Percentiles rank a stretch among this genome's conserved stretches.
phyloP scores from a whole-genome alignment of 2,888 invertebrate species.

The Clivina fossor region DNA sequence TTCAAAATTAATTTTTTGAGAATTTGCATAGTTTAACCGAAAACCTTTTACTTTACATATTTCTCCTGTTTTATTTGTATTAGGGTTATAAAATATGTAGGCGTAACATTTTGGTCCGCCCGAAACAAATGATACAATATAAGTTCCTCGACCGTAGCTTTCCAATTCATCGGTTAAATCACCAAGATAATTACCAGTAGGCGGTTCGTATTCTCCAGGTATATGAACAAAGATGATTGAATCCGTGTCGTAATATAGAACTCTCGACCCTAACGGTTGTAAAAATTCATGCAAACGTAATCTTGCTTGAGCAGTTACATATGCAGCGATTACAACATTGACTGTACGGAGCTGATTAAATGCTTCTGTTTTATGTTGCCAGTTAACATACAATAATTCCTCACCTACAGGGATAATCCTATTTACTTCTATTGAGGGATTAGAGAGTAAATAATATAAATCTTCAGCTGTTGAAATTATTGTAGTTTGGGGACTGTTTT shows the following conservation, averaged over 20 bases:
- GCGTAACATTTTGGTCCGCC: conserved; percentile 47
- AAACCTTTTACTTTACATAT: conserved; percentile 43
- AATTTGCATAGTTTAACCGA: conserved; percentile 36
- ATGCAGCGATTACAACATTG: conserved; percentile 46
- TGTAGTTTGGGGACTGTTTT: conserved; percentile 10
- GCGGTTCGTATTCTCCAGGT: conserved; percentile 36
- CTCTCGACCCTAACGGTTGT: conserved; percentile 41
- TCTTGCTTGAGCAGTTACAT: conserved; percentile 46
- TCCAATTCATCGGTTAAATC: conserved; percentile 47
- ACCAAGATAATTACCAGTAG: conserved; percentile 45
- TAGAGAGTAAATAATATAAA: conserved; percentile 32
- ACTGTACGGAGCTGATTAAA: conserved; percentile 24
- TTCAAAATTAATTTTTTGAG: neutral
- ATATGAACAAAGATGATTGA: conserved; percentile 43
- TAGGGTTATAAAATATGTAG: conserved; percentile 38
- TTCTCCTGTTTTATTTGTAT: conserved; percentile 3
- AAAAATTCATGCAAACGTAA: conserved; percentile 45
- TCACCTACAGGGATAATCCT: conserved; percentile 35
- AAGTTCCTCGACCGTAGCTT: conserved; percentile 39
- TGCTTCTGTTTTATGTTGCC: conserved; percentile 33
- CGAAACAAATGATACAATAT: conserved; percentile 44
- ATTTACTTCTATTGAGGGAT: conserved; percentile 33
- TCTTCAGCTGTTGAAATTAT: conserved; percentile 24
- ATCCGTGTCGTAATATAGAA: conserved; percentile 49
- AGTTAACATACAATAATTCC: conserved; percentile 36